Percentiles rank a stretch among this genome's conserved stretches.
Evolutionary conservation across 2,797 vertebrate species (phyloP).

Genomic region (Paratrypauchen microcephalus): DNA sequence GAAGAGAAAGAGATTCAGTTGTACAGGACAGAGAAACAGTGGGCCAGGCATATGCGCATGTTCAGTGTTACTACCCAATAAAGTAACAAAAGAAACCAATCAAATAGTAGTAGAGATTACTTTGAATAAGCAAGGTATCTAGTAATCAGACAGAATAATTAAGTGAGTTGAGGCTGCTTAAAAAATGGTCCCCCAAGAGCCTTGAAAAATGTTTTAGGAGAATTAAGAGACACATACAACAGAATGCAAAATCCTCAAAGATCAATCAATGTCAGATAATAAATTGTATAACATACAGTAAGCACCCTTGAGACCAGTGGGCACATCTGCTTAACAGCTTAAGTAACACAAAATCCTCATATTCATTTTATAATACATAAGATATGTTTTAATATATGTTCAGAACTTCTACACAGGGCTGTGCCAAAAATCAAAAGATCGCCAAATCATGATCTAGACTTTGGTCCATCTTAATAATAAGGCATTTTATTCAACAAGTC

Average conservation of each 20-base stretch:
- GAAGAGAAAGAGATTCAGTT: slow-evolving; percentile 25
- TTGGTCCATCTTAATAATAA: too few species aligned
- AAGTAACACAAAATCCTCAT: too few species aligned
- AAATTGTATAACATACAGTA: too few species aligned
- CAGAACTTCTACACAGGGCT: too few species aligned
- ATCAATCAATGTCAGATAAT: neutral
- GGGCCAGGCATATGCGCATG: neutral
- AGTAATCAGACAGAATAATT: neutral
- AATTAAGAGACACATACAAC: neutral
- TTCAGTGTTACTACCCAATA: neutral
- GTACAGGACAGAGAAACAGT: slow-evolving; percentile 19
- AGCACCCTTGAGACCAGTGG: too few species aligned
- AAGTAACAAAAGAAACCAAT: neutral
- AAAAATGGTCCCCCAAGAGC: neutral
- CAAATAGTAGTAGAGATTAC: neutral
- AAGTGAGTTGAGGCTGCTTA: neutral
- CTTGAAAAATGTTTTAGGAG: neutral
- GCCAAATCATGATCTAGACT: too few species aligned
- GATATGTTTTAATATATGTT: too few species aligned
- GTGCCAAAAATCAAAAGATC: too few species aligned
- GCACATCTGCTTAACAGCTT: too few species aligned
- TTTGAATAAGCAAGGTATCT: neutral
- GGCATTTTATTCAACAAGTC: too few species aligned
- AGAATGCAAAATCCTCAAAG: neutral
- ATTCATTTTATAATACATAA: too few species aligned